phyloP scores from a whole-genome alignment of 1,140 invertebrate species.

The Cepaea nemoralis region DNA sequence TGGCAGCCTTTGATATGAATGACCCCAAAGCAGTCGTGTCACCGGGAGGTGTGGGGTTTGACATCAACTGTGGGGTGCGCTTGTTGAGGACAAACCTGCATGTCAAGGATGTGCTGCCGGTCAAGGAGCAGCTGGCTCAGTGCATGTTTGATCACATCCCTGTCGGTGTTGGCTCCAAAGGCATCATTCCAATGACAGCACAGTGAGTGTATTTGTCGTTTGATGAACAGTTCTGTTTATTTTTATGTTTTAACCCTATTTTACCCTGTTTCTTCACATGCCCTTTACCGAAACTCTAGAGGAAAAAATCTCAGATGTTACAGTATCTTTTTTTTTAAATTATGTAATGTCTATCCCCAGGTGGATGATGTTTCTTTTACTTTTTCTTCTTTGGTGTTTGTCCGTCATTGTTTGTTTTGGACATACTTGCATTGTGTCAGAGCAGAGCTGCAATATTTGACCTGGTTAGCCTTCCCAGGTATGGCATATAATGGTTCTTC shows the following conservation, averaged over 20 bases:
- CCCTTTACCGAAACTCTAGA: no score
- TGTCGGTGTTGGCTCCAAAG: conserved; percentile 97
- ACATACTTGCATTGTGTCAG: no score
- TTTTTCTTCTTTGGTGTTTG: no score
- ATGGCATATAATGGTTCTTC: no score
- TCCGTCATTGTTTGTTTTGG: no score
- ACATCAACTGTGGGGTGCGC: conserved; percentile 98
- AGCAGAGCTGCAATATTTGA: no score
- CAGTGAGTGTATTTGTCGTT: conserved; percentile 63
- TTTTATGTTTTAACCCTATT: not conserved
- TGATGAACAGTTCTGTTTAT: no score
- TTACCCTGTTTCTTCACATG: not conserved
- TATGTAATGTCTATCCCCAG: no score
- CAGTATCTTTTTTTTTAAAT: no score
- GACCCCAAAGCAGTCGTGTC: conserved; percentile 95
- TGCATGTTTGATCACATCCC: conserved; percentile 99
- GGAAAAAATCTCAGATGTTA: no score
- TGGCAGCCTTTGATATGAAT: conserved; percentile 98
- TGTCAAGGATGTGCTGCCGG: conserved; percentile 93
- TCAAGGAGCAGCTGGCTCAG: conserved; percentile 98
- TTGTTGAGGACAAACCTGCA: conserved; percentile 94
- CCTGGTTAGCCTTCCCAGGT: no score
- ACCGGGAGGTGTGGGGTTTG: conserved; percentile 98
- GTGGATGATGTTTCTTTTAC: no score
- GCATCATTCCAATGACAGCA: conserved; percentile 99